Conservation (phyloP, 2,888 invertebrate species). For the Isotomurus palustris region DNA sequence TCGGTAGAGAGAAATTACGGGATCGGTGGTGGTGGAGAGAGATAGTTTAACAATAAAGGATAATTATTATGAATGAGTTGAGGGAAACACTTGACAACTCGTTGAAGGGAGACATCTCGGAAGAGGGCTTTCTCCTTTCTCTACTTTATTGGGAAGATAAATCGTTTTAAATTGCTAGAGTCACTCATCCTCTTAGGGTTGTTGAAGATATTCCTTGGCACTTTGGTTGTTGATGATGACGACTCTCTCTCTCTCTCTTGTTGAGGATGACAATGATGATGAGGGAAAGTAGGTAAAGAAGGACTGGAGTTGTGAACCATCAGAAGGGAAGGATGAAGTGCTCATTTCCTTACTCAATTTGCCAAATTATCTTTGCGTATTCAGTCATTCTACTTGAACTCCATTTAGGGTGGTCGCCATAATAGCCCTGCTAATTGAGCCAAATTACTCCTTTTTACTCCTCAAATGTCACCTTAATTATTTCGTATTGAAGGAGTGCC, state of each 20-base stretch:
- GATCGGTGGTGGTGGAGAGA: neutral
- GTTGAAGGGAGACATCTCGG: neutral
- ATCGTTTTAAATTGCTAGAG: neutral
- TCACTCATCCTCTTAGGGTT: neutral
- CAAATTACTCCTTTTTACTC: slow-evolving; percentile 12
- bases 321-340: too few species aligned
- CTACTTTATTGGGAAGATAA: neutral
- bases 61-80: too few species aligned
- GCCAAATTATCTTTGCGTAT: slow-evolving; percentile 13
- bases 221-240: neutral
- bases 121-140: neutral
- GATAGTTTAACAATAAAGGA: slow-evolving; percentile 28
- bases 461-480: slow-evolving; percentile 8
- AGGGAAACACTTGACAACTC: slow-evolving; percentile 32
- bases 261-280: neutral
- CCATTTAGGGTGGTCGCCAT: slow-evolving; percentile 13
- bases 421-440: slow-evolving; percentile 9
- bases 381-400: slow-evolving; percentile 11
- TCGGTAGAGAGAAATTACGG: neutral
- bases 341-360: slow-evolving; percentile 18
- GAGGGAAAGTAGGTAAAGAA: neutral
- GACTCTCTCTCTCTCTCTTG: neutral
- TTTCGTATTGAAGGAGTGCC: too few species aligned
- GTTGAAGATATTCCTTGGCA: neutral
- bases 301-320: neutral